Evolutionary conservation across 92 coral and sea anemone genomes (phyloP).

Genomic region (Epizoanthus scotinus): DNA sequence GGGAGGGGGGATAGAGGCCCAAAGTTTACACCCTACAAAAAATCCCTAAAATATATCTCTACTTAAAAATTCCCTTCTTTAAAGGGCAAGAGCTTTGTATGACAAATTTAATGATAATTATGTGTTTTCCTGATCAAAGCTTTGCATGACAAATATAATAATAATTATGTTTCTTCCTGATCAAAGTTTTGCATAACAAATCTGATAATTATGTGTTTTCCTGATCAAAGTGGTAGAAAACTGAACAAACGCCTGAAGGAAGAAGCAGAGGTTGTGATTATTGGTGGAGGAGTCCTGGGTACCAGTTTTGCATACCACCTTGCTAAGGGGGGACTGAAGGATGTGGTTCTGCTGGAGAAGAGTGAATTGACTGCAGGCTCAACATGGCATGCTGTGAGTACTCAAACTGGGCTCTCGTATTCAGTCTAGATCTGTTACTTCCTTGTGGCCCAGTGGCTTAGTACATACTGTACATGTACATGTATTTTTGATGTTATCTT

Average conservation of each 20-base stretch:
- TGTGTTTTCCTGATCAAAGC: no score
- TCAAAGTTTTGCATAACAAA: neutral
- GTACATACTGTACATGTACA: no score
- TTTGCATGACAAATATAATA: no score
- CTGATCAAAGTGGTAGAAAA: conserved; percentile 32
- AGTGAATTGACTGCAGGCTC: conserved; percentile 98
- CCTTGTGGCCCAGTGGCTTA: no score
- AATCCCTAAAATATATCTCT: no score
- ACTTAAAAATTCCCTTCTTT: no score
- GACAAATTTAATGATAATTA: no score
- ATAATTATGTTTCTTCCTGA: neutral
- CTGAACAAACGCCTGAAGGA: conserved; percentile 87
- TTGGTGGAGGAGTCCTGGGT: conserved; percentile 97
- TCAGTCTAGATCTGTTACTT: neutral
- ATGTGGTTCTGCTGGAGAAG: conserved; percentile 94
- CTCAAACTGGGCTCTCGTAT: neutral
- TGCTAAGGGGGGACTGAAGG: conserved; percentile 93
- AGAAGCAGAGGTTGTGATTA: conserved; percentile 92
- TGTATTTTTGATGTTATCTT: no score
- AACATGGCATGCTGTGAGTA: conserved; percentile 98
- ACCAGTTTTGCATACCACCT: conserved; percentile 92
- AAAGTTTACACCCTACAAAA: no score
- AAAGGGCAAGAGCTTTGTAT: no score
- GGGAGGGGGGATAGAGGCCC: no score
- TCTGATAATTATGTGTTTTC: no score